A percentile compares a stretch with the other conserved stretches of the same genome.
phyloP scores from a whole-genome alignment of 2,888 invertebrate genomes.

The Micropterix aruncella region DNA sequence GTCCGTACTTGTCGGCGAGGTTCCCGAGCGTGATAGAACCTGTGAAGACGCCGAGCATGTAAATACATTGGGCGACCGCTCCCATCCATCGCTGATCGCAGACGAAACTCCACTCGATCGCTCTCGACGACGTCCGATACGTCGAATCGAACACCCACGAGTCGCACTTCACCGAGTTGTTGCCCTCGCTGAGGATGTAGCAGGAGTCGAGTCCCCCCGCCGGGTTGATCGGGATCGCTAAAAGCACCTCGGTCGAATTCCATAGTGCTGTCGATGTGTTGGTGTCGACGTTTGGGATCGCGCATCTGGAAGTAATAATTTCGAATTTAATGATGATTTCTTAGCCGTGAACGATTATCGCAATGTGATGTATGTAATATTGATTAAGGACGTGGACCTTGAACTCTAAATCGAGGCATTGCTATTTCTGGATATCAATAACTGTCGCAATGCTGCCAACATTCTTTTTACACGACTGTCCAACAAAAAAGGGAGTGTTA shows the following conservation, averaged over 20 bases:
- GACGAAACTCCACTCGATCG: slow-evolving; percentile 73
- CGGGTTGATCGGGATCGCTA: slow-evolving; percentile 40
- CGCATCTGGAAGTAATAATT: slow-evolving; percentile 43
- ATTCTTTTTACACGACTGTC: too few relatives aligned
- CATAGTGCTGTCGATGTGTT: slow-evolving; percentile 35
- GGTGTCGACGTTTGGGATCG: slow-evolving; percentile 45
- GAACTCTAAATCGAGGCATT: too few relatives aligned
- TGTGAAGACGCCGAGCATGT: slow-evolving; percentile 76
- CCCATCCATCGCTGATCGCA: slow-evolving; percentile 72
- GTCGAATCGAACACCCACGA: slow-evolving; percentile 59
- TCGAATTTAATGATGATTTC: slow-evolving; percentile 26
- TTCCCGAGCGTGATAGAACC: slow-evolving; percentile 72
- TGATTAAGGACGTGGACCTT: too few relatives aligned
- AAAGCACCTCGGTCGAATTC: slow-evolving; percentile 38
- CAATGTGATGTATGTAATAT: too few relatives aligned
- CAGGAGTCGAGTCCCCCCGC: slow-evolving; percentile 47
- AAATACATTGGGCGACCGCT: slow-evolving; percentile 60
- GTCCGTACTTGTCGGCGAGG: slow-evolving; percentile 69
- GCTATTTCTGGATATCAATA: too few relatives aligned
- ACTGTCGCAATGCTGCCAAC: too few relatives aligned
- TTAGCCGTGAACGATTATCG: too few relatives aligned
- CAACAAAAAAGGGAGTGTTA: too few relatives aligned
- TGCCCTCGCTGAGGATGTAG: slow-evolving; percentile 27
- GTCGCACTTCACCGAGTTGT: slow-evolving; percentile 22
- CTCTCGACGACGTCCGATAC: slow-evolving; percentile 56